phyloP scores from a whole-genome alignment of 2,113 vertebrate genomes.

The Hystrix brachyura region DNA sequence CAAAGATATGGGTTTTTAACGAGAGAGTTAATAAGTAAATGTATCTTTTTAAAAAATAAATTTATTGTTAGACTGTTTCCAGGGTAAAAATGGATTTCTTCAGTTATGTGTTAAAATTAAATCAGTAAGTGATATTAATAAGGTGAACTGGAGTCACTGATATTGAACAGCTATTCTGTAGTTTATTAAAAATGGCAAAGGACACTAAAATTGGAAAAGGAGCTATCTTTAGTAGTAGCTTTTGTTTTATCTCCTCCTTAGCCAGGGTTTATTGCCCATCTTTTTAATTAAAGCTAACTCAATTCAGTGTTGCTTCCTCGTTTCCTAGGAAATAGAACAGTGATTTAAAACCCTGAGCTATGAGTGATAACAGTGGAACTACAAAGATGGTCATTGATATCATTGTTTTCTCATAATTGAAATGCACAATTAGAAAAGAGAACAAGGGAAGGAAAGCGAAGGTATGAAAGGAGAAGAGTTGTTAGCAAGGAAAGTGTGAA shows the following conservation, averaged over 20 bases:
- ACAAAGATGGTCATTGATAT: not conserved
- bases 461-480: not conserved
- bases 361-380: not conserved
- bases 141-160: not conserved
- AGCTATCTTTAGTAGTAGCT: not conserved
- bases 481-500: not conserved
- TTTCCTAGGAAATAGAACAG: conserved; percentile 15
- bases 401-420: not conserved
- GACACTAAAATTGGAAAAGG: not conserved
- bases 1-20: not conserved
- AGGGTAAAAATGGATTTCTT: conserved; percentile 30
- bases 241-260: not conserved
- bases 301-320: not conserved
- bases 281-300: not conserved
- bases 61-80: not conserved
- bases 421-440: not conserved
- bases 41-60: not conserved
- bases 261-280: not conserved
- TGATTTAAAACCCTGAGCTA: not conserved
- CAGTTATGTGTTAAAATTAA: not conserved
- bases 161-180: not conserved
- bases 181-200: conserved; percentile 33
- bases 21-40: not conserved
- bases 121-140: not conserved
- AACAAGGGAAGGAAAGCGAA: not conserved